A percentile compares a stretch with the other conserved stretches of the same genome.
Evolutionary conservation across 2,888 invertebrate species (phyloP).

Genomic region (Lymantria monacha): DNA sequence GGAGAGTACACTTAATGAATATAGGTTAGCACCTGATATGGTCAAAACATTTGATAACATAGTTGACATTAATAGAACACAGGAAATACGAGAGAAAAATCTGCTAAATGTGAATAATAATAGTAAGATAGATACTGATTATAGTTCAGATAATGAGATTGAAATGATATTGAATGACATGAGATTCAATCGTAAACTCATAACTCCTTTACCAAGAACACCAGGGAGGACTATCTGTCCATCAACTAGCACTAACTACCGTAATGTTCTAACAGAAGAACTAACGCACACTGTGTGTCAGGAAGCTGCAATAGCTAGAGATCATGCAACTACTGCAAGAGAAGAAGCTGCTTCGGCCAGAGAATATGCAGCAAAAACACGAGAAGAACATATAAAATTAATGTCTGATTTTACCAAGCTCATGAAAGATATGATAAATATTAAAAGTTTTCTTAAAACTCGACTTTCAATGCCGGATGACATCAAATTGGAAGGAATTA

Average conservation of each 20-base stretch:
- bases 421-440: conserved; percentile 33
- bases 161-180: conserved; percentile 57
- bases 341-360: conserved; percentile 5
- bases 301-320: conserved; percentile 35
- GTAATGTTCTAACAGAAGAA: neutral
- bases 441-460: conserved; percentile 35
- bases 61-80: neutral
- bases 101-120: conserved; percentile 40
- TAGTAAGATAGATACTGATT: conserved; percentile 34
- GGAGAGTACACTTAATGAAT: neutral
- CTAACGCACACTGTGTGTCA: neutral
- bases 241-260: neutral
- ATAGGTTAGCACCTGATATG: neutral
- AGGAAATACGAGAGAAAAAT: conserved; percentile 30
- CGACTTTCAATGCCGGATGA: neutral
- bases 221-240: conserved; percentile 33
- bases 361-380: conserved; percentile 2
- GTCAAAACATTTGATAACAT: neutral
- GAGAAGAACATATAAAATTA: conserved; percentile 34
- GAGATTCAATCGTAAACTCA: conserved; percentile 41
- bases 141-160: conserved; percentile 51
- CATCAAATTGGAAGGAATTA: neutral
- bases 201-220: conserved; percentile 61
- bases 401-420: conserved; percentile 29
- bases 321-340: conserved; percentile 9